Evolutionary conservation across 2,888 invertebrate species (phyloP).

Genomic region (Acanthopleura granulata): DNA sequence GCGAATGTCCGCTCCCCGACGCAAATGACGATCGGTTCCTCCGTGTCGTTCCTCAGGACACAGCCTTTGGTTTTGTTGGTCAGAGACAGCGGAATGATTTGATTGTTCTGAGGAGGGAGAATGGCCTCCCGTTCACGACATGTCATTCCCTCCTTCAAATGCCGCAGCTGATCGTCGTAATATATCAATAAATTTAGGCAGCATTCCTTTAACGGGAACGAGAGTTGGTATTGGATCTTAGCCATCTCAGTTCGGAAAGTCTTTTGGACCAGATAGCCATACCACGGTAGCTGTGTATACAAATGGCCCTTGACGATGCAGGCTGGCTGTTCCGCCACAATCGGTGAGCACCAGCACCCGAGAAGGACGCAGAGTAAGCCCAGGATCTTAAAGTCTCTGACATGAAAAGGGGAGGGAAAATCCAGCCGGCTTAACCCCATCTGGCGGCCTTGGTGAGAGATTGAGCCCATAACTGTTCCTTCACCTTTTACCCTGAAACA

Average conservation of each 20-base stretch:
- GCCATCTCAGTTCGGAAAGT: constrained; percentile 54
- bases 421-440: neutral
- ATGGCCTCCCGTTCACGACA: constrained; percentile 50
- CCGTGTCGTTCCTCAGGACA: constrained; percentile 45
- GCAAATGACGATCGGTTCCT: constrained; percentile 52
- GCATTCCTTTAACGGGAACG: constrained; percentile 57
- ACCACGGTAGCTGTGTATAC: constrained; percentile 53
- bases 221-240: constrained; percentile 56
- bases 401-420: neutral
- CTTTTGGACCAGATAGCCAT: constrained; percentile 58
- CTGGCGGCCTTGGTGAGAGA: neutral
- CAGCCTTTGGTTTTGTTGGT: constrained; percentile 53
- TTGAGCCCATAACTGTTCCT: neutral
- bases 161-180: constrained; percentile 57
- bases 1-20: constrained; percentile 55
- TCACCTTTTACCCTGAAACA: neutral
- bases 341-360: neutral
- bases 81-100: constrained; percentile 52
- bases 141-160: constrained; percentile 47
- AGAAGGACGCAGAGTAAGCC: constrained; percentile 13
- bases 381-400: neutral
- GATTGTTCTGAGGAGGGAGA: constrained; percentile 52
- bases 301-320: constrained; percentile 43
- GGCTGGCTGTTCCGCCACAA: neutral
- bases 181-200: constrained; percentile 57